Evolutionary conservation across 1,140 invertebrate species (phyloP), one percentile per base, ranked within the genome.

Genomic region (Drosophila micromelanica): DNA sequence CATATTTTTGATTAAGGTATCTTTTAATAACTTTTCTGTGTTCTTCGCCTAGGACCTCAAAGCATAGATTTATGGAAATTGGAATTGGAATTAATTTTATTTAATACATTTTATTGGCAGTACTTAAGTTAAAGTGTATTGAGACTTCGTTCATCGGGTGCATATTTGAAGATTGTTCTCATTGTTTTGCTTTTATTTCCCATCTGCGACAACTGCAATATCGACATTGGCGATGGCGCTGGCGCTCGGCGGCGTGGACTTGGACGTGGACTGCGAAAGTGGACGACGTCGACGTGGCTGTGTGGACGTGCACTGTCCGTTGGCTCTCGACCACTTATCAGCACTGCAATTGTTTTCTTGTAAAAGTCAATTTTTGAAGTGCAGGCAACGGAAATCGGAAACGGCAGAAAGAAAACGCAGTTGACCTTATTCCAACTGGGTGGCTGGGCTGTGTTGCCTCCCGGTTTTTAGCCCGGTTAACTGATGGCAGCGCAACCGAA

Each of bases 281-380:
- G 37, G 54, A 38, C 37, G 54, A 38, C 37, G 63, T 57, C 35
- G 38, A 72, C 52, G 35, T 65, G 52, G 27, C 13, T 17, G 70
- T 27, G 70, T 74, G 80, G 62, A 81, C 75, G 80, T 87, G 70
- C 69, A 63, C 61, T 86, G 77, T 78, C 82, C 73, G 52, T 65
- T 64, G 52, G 52, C 54, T 60, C 55, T 54, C 57, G 68, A 70
- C 72, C 82, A 86, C 82, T 86, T 86, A 86, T 86, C 82, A 86
- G 75, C 68, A 42, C 76, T 80, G 82, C 82, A 86, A 86, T 86
- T 86, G 82, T 86, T 86, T 86, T 86, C 82, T 86, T 86, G 82
- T 86, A 86, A 87, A 87, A 86, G 82, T 86, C 82, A 86, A 87
- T 86, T 86, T 86, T 82, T 86, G 82, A 87, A 86, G 82, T 82